Percentiles rank a stretch among this genome's conserved stretches.
Evolutionary conservation across 2,888 invertebrate genomes (phyloP).

Genomic region (Trypoxylon attenuatum): DNA sequence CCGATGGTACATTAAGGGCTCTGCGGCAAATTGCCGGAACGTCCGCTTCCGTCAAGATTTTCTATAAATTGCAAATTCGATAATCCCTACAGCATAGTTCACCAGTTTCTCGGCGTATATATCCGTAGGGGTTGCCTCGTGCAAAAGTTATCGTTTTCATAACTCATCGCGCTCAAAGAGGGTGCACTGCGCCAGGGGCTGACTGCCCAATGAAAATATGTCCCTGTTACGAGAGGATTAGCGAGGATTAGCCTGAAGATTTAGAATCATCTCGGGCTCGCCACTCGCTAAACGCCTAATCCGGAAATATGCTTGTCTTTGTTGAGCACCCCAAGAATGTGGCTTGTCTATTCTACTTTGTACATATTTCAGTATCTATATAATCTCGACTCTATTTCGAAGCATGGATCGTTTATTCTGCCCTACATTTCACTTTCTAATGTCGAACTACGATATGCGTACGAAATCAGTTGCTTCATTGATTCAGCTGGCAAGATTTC

Average conservation of each 20-base stretch:
- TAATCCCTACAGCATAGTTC: constrained; percentile 35
- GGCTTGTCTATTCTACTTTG: neutral
- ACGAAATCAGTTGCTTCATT: no score
- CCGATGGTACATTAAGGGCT: constrained; percentile 43
- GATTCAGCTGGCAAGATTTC: no score
- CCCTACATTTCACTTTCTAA: no score
- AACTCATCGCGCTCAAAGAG: constrained; percentile 54
- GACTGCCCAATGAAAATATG: constrained; percentile 64
- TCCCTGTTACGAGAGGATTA: constrained; percentile 68
- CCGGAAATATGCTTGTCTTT: constrained; percentile 58
- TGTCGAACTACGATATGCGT: no score
- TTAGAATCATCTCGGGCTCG: constrained; percentile 60
- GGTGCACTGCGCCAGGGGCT: constrained; percentile 30
- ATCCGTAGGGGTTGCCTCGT: constrained; percentile 28
- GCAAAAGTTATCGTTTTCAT: constrained; percentile 65
- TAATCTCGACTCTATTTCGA: neutral
- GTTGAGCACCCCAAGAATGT: constrained; percentile 20
- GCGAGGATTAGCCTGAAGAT: constrained; percentile 64
- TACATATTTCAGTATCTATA: no score
- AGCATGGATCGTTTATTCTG: no score
- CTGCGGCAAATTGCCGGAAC: constrained; percentile 25
- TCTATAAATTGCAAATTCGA: constrained; percentile 52
- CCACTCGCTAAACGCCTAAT: constrained; percentile 58
- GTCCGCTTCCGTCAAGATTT: constrained; percentile 37
- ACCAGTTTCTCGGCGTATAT: constrained; percentile 26